Percentiles rank a stretch among this genome's conserved stretches.
Evolutionary conservation across 2,888 invertebrate genomes (phyloP).

Genomic region (Drosophila antonietae): DNA sequence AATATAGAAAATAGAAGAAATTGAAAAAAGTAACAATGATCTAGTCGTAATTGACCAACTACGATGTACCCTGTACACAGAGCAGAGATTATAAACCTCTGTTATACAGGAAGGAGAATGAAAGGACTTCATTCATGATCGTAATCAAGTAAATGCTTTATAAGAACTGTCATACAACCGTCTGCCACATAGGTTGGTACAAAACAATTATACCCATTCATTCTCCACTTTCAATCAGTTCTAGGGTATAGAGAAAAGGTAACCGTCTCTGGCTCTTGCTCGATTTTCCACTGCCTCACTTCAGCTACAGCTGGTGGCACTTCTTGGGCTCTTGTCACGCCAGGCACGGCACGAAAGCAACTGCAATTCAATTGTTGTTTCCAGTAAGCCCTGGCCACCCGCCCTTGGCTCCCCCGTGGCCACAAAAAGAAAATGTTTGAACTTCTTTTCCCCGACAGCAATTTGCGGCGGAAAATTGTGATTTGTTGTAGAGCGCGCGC

Average conservation of each 20-base stretch:
- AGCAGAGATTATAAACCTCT: neutral
- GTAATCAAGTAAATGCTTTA: too few species aligned
- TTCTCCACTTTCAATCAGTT: neutral
- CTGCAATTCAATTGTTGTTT: constrained; percentile 79
- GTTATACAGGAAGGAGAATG: too few species aligned
- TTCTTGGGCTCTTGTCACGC: constrained; percentile 72
- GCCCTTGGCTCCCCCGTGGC: neutral
- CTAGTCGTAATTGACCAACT: neutral
- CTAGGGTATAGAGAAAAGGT: neutral
- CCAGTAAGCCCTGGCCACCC: constrained; percentile 10
- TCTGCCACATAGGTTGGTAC: neutral
- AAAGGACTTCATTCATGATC: too few species aligned
- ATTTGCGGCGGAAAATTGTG: constrained; percentile 80
- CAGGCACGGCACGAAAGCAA: constrained; percentile 75
- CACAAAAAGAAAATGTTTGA: constrained; percentile 62
- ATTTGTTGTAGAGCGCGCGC: constrained; percentile 74
- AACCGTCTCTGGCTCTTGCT: neutral
- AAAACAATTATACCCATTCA: neutral
- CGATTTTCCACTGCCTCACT: neutral
- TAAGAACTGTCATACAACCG: neutral
- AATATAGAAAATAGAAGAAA: neutral
- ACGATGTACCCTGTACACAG: neutral
- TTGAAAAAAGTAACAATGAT: neutral
- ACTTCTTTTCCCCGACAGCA: constrained; percentile 76
- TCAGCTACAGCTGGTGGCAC: constrained; percentile 26